Evolutionary conservation across 2,888 invertebrate species (phyloP), one percentile per base, ranked within the genome.

Genomic region (Drosophila demipolita): DNA sequence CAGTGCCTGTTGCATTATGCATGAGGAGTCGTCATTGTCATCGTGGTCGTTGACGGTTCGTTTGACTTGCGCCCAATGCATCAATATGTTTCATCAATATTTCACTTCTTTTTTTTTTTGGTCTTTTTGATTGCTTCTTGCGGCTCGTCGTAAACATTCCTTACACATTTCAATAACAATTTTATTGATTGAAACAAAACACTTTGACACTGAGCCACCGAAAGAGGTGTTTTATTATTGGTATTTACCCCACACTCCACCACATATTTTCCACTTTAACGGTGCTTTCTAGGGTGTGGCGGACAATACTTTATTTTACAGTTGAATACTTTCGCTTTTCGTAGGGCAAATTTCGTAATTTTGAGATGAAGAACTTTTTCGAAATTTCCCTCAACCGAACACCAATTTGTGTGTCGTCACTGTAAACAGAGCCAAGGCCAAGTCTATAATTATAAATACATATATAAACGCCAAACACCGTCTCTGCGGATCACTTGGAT

Each of bases 61-160:
- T 66, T 86, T 86, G 87, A 83, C 81, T 75, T 66, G 83, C 73
- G 62, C 69, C 82, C 87, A 87, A 87, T 81, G 79, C 89, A 66
- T 69, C 80, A 71, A 67, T 84, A 73, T 72, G 70, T 89, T 85
- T 87, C 83, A 78, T 85, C 85, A 85, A 85, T 85, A 85, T 89
- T 70, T 85, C 89, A 89, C 82, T 82, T 82, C n/a, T 48, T 75
- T 66, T 29, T 82, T 35, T 48, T 75, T 70, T 75, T 74, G 38
- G 78, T 78, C 83, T 72, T 75, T 83, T 87, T 76, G 80, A 77
- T 83, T 79, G 74, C 36, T 42, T 20, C 54, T 38, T 45, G 45
- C 45, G 9, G 55, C 74, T 65, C 67, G 60, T 66, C 58, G 53
- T 45, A 61, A 29, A 54, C 72, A 62, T 87, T 75, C 73, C 80